Evolutionary conservation across 2,113 vertebrate species (phyloP), one percentile per base, ranked within the genome.

Genomic region (Emberiza fucata): DNA sequence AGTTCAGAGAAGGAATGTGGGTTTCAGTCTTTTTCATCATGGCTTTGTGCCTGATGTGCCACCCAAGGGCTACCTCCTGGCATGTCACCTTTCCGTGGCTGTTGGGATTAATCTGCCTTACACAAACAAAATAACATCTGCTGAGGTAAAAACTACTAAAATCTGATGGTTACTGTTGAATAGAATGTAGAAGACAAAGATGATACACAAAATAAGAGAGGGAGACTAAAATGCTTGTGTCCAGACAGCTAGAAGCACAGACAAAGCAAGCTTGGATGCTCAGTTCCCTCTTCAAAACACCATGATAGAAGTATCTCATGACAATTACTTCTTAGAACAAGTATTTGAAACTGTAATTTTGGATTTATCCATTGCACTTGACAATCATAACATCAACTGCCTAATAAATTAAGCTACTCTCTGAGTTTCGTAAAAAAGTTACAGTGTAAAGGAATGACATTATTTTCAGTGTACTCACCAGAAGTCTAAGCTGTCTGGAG

Each of bases 401-500:
- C 47, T 54, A 82, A 12, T 17, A 78, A 84, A 23, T 18, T 2
- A 76, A 60, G 31, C 33, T 86, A 17, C 56, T 64, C 88, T 51
- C 33, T 6, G 45, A 63, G 45, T 31, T 83, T 68, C 33, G 16
- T 47, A 77, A 50, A 80, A 45, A 96, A 90, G 31, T 61, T 79
- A 45, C 3, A 70, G 40, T 4, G 47, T 28, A 61, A 71, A 53
- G 40, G 14, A 92, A 69, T 77, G 51, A 28, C 27, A 25, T n/a
- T n/a, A 51, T 53, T 88, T 84, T 48, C 56, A 75, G 60, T 1
- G 2, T 81, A 98, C 98, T 98, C 97, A 99, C 99, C 99, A 99
- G 97, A 99, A 99, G 96, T 99, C 99, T 98, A 99, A 99, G 61
- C 97, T 98, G 47, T 98, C 98, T 48, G 98, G 98, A 79, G 98